Percentiles rank a stretch among this genome's conserved stretches.
These are phyloP conservation scores for Nephrotoma guestfalica DNA, from an alignment of 2,888 invertebrate species.

Conservation along the genomic window DNA sequence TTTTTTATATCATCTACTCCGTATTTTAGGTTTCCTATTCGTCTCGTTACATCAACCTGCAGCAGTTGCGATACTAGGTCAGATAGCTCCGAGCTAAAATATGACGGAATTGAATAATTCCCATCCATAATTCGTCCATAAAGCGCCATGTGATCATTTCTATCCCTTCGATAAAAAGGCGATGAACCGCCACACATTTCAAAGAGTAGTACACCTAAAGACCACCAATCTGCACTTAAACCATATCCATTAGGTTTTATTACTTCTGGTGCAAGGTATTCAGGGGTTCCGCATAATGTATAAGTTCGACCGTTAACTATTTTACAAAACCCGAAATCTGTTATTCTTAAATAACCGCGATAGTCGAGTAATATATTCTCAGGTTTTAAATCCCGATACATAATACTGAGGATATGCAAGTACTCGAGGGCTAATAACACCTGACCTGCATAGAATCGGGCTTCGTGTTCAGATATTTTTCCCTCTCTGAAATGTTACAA, in stretches of 20 bases:
- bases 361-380: conserved; percentile 77
- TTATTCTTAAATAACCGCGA: conserved; percentile 67
- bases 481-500: conserved; percentile 20
- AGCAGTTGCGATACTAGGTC: conserved; percentile 71
- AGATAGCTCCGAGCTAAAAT: conserved; percentile 67
- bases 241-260: conserved; percentile 87
- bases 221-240: conserved; percentile 94
- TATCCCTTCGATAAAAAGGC: conserved; percentile 64
- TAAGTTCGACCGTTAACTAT: conserved; percentile 61
- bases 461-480: conserved; percentile 59
- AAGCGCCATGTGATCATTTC: conserved; percentile 78
- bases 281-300: conserved; percentile 92
- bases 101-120: conserved; percentile 72
- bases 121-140: conserved; percentile 90
- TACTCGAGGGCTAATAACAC: conserved; percentile 84
- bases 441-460: conserved; percentile 85
- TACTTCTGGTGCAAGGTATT: conserved; percentile 89
- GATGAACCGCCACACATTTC: conserved; percentile 89
- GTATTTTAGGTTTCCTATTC: conserved; percentile 67
- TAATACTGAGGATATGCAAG: conserved; percentile 69
- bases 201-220: conserved; percentile 72
- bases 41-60: conserved; percentile 63
- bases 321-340: conserved; percentile 94
- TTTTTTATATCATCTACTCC: conserved; percentile 78
- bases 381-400: conserved; percentile 86